Conservation (phyloP, 1,140 invertebrate species). For the Diachasmimorpha longicaudata region DNA sequence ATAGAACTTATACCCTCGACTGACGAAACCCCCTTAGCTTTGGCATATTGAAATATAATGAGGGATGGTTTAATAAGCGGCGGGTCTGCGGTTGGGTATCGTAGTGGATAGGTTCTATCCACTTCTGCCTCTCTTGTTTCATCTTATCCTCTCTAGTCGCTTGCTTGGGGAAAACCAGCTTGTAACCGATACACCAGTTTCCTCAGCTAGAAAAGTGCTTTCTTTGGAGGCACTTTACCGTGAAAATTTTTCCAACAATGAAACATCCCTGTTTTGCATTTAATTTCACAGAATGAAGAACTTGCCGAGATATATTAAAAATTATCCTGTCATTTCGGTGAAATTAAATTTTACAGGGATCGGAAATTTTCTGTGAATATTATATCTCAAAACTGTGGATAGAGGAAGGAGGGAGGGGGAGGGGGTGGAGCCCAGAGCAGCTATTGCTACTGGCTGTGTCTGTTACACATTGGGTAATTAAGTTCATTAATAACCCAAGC, state of each 20-base stretch:
- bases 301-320: neutral
- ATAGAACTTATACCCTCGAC: conserved; percentile 1
- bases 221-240: neutral
- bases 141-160: conserved; percentile 32
- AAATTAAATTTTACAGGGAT: neutral
- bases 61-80: conserved; percentile 47
- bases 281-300: neutral
- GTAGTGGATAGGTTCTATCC: neutral
- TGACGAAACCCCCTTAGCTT: conserved; percentile 20
- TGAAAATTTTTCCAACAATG: neutral
- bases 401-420: neutral
- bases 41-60: conserved; percentile 51
- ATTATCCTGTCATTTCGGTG: neutral
- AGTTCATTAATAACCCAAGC: conserved; percentile 42
- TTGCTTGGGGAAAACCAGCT: conserved; percentile 29
- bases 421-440: neutral
- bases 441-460: neutral
- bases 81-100: conserved; percentile 35
- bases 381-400: neutral
- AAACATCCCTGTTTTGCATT: neutral
- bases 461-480: conserved; percentile 31
- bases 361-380: neutral
- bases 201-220: neutral
- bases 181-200: conserved; percentile 36
- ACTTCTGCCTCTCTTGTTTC: conserved; percentile 16